These are phyloP conservation scores for Cirrhinus molitorella DNA, from an alignment of 2,797 vertebrate genomes.

Conservation along the genomic window DNA sequence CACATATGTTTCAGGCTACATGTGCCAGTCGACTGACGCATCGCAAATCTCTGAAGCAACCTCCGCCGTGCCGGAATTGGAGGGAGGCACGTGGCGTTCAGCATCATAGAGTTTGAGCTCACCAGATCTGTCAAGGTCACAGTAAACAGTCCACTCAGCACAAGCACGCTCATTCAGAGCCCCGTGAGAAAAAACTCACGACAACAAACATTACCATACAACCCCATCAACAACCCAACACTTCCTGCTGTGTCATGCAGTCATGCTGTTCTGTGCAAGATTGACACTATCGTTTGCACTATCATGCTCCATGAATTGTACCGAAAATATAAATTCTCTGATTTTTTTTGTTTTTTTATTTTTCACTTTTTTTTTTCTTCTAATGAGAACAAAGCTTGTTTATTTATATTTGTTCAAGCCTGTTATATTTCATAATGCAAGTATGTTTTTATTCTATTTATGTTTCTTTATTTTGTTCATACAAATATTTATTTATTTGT, in stretches of 20 bases:
- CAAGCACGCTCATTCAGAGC: constrained; percentile 25
- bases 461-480: neutral
- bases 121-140: constrained; percentile 40
- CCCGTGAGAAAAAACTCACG: constrained; percentile 3
- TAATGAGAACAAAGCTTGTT: neutral
- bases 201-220: neutral
- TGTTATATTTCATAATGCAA: neutral
- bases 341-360: neutral
- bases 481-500: neutral
- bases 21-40: constrained; percentile 56
- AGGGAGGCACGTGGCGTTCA: neutral
- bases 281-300: neutral
- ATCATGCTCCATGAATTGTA: neutral
- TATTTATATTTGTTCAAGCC: neutral
- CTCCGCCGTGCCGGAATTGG: constrained; percentile 24
- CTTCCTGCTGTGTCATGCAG: neutral
- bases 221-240: constrained; percentile 8
- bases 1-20: constrained; percentile 61
- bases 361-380: neutral
- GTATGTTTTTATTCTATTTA: neutral
- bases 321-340: neutral
- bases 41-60: constrained; percentile 34
- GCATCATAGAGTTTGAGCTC: constrained; percentile 29
- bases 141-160: constrained; percentile 46
- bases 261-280: neutral